phyloP scores from a whole-genome alignment of 2,113 vertebrate species.

The Rhombomys opimus region DNA sequence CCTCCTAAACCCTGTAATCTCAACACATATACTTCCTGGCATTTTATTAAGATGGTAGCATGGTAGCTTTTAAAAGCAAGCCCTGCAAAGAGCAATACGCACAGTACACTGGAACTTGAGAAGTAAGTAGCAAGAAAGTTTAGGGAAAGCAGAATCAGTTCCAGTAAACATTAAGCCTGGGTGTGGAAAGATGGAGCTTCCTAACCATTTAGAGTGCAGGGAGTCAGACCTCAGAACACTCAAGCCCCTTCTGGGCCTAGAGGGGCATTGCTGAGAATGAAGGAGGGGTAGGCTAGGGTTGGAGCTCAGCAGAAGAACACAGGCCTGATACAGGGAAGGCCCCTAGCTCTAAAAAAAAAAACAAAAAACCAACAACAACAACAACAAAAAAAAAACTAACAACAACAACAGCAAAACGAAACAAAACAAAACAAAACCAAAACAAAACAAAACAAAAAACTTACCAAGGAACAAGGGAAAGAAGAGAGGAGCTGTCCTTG shows the following conservation, averaged over 20 bases:
- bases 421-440: background rate
- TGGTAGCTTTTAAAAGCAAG: background rate
- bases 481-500: background rate
- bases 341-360: background rate
- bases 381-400: background rate
- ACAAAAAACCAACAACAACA: too few relatives aligned
- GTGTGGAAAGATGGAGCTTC: background rate
- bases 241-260: background rate
- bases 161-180: background rate
- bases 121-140: background rate
- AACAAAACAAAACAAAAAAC: background rate
- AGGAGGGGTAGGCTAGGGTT: background rate
- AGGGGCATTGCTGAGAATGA: background rate
- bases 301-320: background rate
- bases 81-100: background rate
- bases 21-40: too few relatives aligned
- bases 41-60: background rate
- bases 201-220: background rate
- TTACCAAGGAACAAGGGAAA: background rate
- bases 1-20: background rate
- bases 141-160: background rate
- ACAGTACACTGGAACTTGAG: background rate
- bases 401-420: too few relatives aligned
- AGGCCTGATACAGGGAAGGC: background rate
- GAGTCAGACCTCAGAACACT: background rate